These are phyloP conservation scores for Excalfactoria chinensis DNA, from an alignment of 2,113 vertebrate genomes.

Conservation along the genomic window DNA sequence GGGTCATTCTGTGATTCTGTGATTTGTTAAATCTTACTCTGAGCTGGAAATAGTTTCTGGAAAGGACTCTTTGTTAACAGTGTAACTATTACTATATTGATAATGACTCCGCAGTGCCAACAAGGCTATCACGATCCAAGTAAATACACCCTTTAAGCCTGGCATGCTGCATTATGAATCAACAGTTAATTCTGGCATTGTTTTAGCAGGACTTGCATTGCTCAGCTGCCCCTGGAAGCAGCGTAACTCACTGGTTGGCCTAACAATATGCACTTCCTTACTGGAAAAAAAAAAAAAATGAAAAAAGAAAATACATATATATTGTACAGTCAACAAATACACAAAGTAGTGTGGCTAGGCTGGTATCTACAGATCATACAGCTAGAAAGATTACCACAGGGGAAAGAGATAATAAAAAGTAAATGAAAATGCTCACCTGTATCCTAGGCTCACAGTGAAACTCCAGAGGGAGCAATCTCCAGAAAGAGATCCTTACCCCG, in stretches of 20 bases:
- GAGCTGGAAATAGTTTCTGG: background rate
- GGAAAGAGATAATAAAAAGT: too few relatives aligned
- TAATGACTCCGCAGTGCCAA: background rate
- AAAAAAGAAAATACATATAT: too few relatives aligned
- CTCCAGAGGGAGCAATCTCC: too few relatives aligned
- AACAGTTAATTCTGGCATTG: background rate
- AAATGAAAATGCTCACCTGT: too few relatives aligned
- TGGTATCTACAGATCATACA: too few relatives aligned
- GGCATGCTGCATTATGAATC: accelerated
- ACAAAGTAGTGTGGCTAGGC: too few relatives aligned
- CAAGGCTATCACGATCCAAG: background rate
- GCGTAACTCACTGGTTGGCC: background rate
- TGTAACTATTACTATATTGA: background rate
- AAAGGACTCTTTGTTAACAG: background rate
- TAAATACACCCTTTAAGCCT: background rate
- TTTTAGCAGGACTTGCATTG: background rate
- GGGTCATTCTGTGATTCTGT: too few relatives aligned
- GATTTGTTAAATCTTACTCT: background rate
- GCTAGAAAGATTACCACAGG: too few relatives aligned
- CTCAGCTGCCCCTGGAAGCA: background rate
- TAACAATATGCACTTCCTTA: background rate
- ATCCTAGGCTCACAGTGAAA: too few relatives aligned
- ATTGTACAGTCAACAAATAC: too few relatives aligned
- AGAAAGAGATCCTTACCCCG: too few relatives aligned
- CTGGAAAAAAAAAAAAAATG: background rate